Percentiles rank a stretch among this genome's conserved stretches.
These are phyloP conservation scores for Lapara coniferarum DNA, from an alignment of 2,888 invertebrate genomes.

Conservation along the genomic window DNA sequence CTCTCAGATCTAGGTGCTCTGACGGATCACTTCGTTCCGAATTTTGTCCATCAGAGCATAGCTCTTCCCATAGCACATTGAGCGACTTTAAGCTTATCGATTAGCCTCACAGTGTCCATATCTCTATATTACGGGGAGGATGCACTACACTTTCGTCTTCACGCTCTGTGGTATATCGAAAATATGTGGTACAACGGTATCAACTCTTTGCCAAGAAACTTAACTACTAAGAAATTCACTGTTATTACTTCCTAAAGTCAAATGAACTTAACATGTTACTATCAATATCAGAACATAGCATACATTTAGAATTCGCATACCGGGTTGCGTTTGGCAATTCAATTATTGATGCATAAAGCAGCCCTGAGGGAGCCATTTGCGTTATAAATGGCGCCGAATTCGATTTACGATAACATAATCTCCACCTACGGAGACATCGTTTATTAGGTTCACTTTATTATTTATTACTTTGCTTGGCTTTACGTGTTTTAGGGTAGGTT, in stretches of 20 bases:
- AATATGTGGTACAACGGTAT: no score
- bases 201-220: no score
- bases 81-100: no score
- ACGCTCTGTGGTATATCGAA: no score
- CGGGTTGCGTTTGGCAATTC: constrained; percentile 37
- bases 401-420: constrained; percentile 27
- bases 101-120: no score
- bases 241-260: background rate
- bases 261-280: no score
- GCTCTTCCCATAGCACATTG: no score
- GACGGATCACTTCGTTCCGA: no score
- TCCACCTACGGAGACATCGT: constrained; percentile 21
- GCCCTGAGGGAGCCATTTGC: constrained; percentile 42
- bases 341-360: constrained; percentile 42
- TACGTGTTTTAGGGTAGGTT: background rate
- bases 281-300: background rate
- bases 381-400: constrained; percentile 37
- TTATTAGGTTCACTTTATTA: constrained; percentile 25
- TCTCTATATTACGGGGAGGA: no score
- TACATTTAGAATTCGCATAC: constrained; percentile 1
- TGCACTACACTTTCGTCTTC: no score
- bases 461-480: constrained; percentile 10
- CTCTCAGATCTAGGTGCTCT: no score
- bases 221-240: background rate
- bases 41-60: no score